phyloP scores from a whole-genome alignment of 1,140 invertebrate genomes.

The Aleiodes sp. region DNA sequence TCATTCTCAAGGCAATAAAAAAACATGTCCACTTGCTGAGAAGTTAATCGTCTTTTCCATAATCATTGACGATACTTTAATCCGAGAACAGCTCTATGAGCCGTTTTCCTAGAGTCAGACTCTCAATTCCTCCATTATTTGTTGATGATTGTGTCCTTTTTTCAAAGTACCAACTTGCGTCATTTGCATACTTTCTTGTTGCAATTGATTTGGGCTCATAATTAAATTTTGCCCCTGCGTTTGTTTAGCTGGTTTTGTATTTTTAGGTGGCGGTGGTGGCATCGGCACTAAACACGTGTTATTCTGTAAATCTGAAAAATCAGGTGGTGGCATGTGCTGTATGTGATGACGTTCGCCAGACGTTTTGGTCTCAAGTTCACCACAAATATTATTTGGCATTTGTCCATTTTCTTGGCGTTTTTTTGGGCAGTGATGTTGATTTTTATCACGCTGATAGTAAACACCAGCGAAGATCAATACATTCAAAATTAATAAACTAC shows the following conservation, averaged over 20 bases:
- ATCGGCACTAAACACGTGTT: conserved; percentile 73
- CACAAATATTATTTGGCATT: conserved; percentile 85
- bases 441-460: conserved; percentile 91
- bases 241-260: conserved; percentile 71
- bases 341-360: conserved; percentile 74
- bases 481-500: conserved; percentile 88
- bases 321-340: conserved; percentile 78
- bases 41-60: conserved; percentile 16
- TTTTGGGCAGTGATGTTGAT: conserved; percentile 70
- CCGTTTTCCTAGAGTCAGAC: conserved; percentile 72
- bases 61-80: conserved; percentile 19
- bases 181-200: conserved; percentile 71
- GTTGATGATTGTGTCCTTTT: conserved; percentile 70
- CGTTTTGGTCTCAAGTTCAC: conserved; percentile 76
- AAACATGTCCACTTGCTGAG: conserved; percentile 22
- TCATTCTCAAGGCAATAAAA: conserved; percentile 17
- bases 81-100: conserved; percentile 36
- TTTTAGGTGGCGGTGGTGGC: conserved; percentile 79
- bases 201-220: conserved; percentile 69
- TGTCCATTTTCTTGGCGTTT: conserved; percentile 84
- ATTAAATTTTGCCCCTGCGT: conserved; percentile 65
- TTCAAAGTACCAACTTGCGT: conserved; percentile 71
- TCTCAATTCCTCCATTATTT: conserved; percentile 77
- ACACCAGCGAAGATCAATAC: conserved; percentile 93
- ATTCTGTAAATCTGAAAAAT: conserved; percentile 79